Percentiles rank a stretch among this genome's conserved stretches.
phyloP scores from a whole-genome alignment of 2,888 invertebrate genomes.

The Mythimna pallens region DNA sequence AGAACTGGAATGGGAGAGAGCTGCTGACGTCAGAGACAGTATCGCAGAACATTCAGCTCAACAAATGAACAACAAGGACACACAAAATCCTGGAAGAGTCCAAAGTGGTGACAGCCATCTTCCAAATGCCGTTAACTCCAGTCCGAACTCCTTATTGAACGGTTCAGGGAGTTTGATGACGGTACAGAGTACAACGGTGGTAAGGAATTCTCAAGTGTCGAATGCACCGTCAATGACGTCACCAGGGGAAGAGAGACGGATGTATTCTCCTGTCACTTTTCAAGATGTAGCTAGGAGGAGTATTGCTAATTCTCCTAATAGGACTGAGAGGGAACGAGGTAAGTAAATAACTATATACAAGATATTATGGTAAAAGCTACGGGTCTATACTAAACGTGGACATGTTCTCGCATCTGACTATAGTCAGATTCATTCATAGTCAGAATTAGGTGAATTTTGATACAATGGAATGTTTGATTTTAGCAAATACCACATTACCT shows the following conservation, averaged over 20 bases:
- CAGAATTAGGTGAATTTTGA: too few species aligned
- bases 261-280: slow-evolving; percentile 96
- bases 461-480: too few species aligned
- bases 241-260: slow-evolving; percentile 92
- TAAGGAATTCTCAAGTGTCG: slow-evolving; percentile 62
- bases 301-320: slow-evolving; percentile 94
- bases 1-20: slow-evolving; percentile 87
- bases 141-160: slow-evolving; percentile 74
- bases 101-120: slow-evolving; percentile 64
- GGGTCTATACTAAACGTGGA: too few species aligned
- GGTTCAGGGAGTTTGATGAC: slow-evolving; percentile 68
- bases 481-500: too few species aligned
- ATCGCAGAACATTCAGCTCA: slow-evolving; percentile 86
- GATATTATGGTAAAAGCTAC: too few species aligned
- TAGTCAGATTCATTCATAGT: too few species aligned
- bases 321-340: slow-evolving; percentile 81
- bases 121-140: slow-evolving; percentile 75
- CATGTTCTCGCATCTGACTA: too few species aligned
- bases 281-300: slow-evolving; percentile 95
- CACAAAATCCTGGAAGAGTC: slow-evolving; percentile 37
- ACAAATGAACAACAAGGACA: slow-evolving; percentile 78
- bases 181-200: slow-evolving; percentile 65
- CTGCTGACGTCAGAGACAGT: slow-evolving; percentile 85
- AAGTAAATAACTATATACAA: neutral
- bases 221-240: slow-evolving; percentile 76